Evolutionary conservation across 92 coral and sea anemone species (phyloP), one percentile per base, ranked within the genome.

Genomic region (Actinostola sp.): DNA sequence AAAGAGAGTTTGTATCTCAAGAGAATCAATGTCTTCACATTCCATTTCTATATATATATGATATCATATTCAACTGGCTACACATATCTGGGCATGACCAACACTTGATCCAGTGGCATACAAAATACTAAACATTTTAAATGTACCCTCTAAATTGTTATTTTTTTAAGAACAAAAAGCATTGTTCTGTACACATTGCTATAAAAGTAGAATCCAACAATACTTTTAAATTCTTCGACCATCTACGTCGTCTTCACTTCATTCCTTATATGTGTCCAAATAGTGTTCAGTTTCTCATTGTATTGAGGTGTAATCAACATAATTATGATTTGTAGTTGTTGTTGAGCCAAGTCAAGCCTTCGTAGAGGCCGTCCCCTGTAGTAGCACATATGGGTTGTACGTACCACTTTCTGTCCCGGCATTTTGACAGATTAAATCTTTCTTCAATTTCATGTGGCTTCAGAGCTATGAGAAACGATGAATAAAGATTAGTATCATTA

Each of bases 321-420:
- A 24, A 75, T 75, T 57, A 75, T 19, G 81, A 75, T 53, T 75
- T 75, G 64, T 92, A 82, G 77, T 89, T 95, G 36, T 93, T 64
- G 55, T 77, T 88, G 58, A 95, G 89, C 99, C 99, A 95, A 59
- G 88, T 88, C 61, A 95, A 69, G 24, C 99, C 99, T 44, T 95
- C 99, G 55, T 80, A 83, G 50, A 95, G 90, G 36, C 99, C 99
- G 43, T 95, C 99, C 23, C 97, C 99, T 72, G 99, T 85, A 14
- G 99, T 95, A 3, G 97, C 99, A 70, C 99, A 95, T 5, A 97
- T 88, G 1, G 99, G 99, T 58, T 95, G 99, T 10, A 95, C 99
- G 48, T 91, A 95, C 99, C 99, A 95, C 49, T 91, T 95, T 70
- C 95, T 77, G 44, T 95, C 97, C 65, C 96, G 80, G 39, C 84